Evolutionary conservation across 2,888 invertebrate species (phyloP).

Genomic region (Strigamia transsilvanica): DNA sequence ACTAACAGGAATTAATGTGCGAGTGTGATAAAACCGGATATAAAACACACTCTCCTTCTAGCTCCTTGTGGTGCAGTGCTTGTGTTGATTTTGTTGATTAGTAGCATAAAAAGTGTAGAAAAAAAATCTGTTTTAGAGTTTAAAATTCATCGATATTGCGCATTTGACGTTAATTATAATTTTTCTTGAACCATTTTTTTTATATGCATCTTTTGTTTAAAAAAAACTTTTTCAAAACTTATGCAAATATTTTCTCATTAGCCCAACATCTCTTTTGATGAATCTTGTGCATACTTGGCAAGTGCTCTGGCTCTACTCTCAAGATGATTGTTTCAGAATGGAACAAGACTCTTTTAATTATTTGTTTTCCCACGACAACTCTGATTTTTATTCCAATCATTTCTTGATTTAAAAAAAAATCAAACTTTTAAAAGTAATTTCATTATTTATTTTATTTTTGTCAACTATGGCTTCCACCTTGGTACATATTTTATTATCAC

Average conservation of each 20-base stretch:
- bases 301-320: background rate
- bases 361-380: constrained; percentile 14
- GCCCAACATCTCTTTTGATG: background rate
- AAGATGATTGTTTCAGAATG: constrained; percentile 20
- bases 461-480: background rate
- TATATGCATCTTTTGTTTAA: background rate
- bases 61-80: too few relatives aligned
- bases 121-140: too few relatives aligned
- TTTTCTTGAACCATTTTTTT: background rate
- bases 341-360: constrained; percentile 21
- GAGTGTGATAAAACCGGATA: too few relatives aligned
- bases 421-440: background rate
- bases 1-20: too few relatives aligned
- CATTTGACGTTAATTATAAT: too few relatives aligned
- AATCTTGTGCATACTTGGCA: background rate
- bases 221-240: background rate
- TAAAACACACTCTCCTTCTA: too few relatives aligned
- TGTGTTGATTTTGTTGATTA: too few relatives aligned
- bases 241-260: constrained; percentile 21
- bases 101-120: too few relatives aligned
- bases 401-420: background rate
- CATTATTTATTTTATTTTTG: background rate
- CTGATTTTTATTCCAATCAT: background rate
- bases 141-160: too few relatives aligned
- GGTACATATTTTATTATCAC: background rate